Conservation (phyloP, 2,888 invertebrate genomes). For the Melinaea marsaeus region DNA sequence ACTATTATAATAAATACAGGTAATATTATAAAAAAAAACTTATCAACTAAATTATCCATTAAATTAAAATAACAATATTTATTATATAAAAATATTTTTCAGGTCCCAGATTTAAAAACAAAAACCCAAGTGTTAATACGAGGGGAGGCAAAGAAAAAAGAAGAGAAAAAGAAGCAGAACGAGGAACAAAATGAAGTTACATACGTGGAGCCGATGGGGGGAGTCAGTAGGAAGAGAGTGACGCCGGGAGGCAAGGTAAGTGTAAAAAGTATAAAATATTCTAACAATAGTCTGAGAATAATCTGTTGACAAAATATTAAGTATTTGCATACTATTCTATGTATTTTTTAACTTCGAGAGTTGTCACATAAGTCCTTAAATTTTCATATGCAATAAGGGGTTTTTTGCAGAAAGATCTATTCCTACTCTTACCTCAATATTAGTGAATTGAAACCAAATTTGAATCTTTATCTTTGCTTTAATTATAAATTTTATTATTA, state of each 20-base stretch:
- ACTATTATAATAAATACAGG: no score
- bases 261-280: not conserved
- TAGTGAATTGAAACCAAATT: no score
- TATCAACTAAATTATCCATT: not conserved
- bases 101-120: slow-evolving; percentile 71
- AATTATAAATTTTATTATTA: no score
- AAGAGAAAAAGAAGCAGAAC: slow-evolving; percentile 46
- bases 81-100: slow-evolving; percentile 21
- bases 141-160: slow-evolving; percentile 37
- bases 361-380: no score
- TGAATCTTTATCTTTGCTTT: no score
- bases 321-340: not conserved
- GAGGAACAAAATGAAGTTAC: slow-evolving; percentile 43
- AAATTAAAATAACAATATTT: not conserved
- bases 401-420: no score
- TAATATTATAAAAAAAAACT: not conserved
- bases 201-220: slow-evolving; percentile 65
- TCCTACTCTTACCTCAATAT: no score
- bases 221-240: slow-evolving; percentile 55
- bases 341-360: not conserved
- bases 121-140: slow-evolving; percentile 74
- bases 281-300: no score
- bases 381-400: no score
- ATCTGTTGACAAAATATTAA: no score
- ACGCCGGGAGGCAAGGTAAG: slow-evolving; percentile 57